phyloP scores from a whole-genome alignment of 2,113 vertebrate species.

The Thryonomys swinderianus region DNA sequence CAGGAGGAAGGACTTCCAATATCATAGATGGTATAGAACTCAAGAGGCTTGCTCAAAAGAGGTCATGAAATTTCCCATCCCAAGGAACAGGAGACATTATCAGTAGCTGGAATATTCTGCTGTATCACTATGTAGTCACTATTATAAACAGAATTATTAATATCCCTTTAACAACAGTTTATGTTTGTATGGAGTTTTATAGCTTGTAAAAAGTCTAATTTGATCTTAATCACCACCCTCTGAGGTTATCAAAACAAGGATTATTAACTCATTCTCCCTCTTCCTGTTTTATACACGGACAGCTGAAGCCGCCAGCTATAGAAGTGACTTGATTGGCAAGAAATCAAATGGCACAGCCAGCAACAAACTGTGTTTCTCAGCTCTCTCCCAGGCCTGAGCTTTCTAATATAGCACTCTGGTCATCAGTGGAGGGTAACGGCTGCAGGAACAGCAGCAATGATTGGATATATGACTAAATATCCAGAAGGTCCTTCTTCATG shows the following conservation, averaged over 20 bases:
- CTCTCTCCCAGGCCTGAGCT: not conserved
- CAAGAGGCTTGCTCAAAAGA: not conserved
- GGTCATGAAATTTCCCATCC: not conserved
- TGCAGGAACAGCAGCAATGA: not conserved
- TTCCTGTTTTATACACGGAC: conserved; percentile 27
- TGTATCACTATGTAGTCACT: conserved; percentile 27
- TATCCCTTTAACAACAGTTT: conserved; percentile 66
- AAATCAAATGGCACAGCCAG: conserved; percentile 32
- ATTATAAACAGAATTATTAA: conserved; percentile 62
- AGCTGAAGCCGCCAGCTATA: conserved; percentile 21
- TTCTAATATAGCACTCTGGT: not conserved
- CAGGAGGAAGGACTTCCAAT: conserved; percentile 59
- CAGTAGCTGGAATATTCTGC: not conserved
- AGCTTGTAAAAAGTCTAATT: conserved; percentile 59
- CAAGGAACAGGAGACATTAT: conserved; percentile 4
- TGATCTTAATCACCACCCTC: conserved; percentile 30
- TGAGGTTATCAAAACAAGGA: conserved; percentile 67
- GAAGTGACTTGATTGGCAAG: conserved; percentile 34
- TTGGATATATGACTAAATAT: not conserved
- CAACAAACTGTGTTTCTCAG: conserved; percentile 18
- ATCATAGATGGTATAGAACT: conserved; percentile 18
- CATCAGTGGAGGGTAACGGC: not conserved
- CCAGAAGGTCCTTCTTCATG: not conserved
- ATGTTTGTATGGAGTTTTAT: conserved; percentile 48
- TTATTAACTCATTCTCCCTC: conserved; percentile 33